phyloP scores from a whole-genome alignment of 2,888 invertebrate genomes.

The Acanthacorydalis orientalis region DNA sequence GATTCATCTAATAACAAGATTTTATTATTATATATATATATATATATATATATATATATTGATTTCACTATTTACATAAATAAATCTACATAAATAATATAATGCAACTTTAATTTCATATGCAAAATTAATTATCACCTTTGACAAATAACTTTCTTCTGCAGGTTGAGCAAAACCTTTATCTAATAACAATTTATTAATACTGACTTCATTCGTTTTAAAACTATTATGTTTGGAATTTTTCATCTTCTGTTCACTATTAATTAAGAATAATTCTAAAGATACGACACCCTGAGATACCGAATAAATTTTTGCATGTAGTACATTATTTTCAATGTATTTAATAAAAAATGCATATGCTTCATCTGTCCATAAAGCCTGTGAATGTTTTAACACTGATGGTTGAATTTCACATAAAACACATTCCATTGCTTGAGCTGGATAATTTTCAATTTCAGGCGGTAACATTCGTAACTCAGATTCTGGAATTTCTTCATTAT shows the following conservation, averaged over 20 bases:
- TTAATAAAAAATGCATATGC: conserved; percentile 32
- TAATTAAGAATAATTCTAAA: conserved; percentile 36
- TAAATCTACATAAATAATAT: no score
- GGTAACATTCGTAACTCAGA: conserved; percentile 29
- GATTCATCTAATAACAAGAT: conserved; percentile 30
- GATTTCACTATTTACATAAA: no score
- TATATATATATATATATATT: no score
- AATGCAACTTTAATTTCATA: no score
- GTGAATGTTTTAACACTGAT: conserved; percentile 36
- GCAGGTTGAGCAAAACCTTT: conserved; percentile 43
- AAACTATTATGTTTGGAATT: background rate
- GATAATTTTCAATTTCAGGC: conserved; percentile 18
- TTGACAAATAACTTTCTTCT: conserved; percentile 66
- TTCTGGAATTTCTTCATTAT: conserved; percentile 28
- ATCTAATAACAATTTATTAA: conserved; percentile 48
- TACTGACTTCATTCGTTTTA: conserved; percentile 20
- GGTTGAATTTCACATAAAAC: conserved; percentile 53
- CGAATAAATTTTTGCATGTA: conserved; percentile 42
- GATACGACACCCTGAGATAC: conserved; percentile 59
- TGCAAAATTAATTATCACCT: conserved; percentile 25
- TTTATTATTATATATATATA: no score
- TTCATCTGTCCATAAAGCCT: conserved; percentile 41
- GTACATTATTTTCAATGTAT: conserved; percentile 18
- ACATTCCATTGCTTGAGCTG: conserved; percentile 55
- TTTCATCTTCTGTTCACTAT: background rate